phyloP scores from a whole-genome alignment of 2,113 vertebrate genomes.

The Thamnaconus septentrionalis region DNA sequence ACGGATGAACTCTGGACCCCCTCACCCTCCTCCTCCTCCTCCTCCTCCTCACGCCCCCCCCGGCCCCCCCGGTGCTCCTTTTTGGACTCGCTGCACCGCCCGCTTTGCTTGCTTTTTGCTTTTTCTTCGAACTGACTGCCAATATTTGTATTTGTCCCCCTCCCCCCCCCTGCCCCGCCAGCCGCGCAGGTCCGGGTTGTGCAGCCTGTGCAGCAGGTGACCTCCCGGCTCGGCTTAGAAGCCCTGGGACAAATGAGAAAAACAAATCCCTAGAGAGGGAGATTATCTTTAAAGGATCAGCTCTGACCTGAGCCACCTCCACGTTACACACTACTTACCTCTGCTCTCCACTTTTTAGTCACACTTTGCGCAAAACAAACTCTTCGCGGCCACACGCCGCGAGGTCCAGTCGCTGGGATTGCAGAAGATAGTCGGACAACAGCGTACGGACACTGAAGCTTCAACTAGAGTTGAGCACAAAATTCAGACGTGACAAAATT shows the following conservation, averaged over 20 bases:
- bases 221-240: constrained; percentile 73
- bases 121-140: constrained; percentile 11
- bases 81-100: constrained; percentile 30
- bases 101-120: constrained; percentile 8
- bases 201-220: constrained; percentile 58
- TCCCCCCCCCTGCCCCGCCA: constrained; percentile 14
- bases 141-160: constrained; percentile 8
- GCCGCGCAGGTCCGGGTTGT: constrained; percentile 27
- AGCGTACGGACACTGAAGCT: too few relatives aligned
- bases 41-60: too few relatives aligned
- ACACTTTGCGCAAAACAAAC: neutral
- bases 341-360: constrained; percentile 47
- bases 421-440: too few relatives aligned
- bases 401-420: too few relatives aligned
- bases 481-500: too few relatives aligned
- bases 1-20: constrained; percentile 60
- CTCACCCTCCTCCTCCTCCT: too few relatives aligned
- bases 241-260: constrained; percentile 72
- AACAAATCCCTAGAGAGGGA: constrained; percentile 73
- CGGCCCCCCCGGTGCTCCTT: constrained; percentile 29
- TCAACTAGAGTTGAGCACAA: too few relatives aligned
- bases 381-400: too few relatives aligned
- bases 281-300: constrained; percentile 79
- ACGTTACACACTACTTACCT: constrained; percentile 36
- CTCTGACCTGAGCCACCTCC: constrained; percentile 57